These are phyloP conservation scores for Lasius fuliginosus DNA, from an alignment of 2,888 invertebrate genomes.

Conservation along the genomic window DNA sequence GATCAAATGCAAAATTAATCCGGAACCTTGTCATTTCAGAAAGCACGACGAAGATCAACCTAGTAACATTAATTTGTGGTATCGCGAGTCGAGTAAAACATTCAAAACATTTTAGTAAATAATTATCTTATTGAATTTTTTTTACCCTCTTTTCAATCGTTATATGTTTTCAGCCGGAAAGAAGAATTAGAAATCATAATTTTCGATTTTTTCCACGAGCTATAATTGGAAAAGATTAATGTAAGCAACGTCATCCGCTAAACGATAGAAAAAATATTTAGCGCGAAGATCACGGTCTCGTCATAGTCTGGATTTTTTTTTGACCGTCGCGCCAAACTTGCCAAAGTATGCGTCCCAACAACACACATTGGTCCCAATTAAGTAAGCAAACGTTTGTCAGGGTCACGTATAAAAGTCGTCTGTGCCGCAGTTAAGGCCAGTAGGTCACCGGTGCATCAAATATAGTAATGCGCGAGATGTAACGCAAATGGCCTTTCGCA, in stretches of 20 bases:
- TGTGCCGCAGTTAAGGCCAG: slow-evolving; percentile 72
- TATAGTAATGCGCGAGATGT: slow-evolving; percentile 62
- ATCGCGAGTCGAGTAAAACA: not conserved
- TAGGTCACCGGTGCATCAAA: slow-evolving; percentile 72
- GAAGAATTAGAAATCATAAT: slow-evolving; percentile 4
- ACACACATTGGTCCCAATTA: slow-evolving; percentile 46
- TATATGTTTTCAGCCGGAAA: not conserved
- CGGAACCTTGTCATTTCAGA: not conserved
- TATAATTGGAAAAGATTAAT: not conserved
- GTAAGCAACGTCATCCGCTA: not conserved
- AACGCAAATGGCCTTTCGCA: slow-evolving; percentile 45
- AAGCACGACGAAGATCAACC: not conserved
- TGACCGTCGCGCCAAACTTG: not conserved
- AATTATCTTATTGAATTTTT: not conserved
- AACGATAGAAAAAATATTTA: not conserved
- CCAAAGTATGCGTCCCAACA: slow-evolving; percentile 2
- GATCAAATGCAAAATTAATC: slow-evolving; percentile 9
- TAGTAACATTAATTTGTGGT: not conserved
- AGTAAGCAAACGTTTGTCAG: slow-evolving; percentile 34
- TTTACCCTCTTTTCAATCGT: not conserved
- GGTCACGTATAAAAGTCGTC: slow-evolving; percentile 59
- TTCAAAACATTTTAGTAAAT: not conserved
- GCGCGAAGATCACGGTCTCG: not conserved
- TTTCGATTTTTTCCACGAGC: not conserved
- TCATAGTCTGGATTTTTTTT: not conserved